These are phyloP conservation scores for Tenodera sinensis DNA, from an alignment of 2,888 invertebrate genomes.

Conservation along the genomic window DNA sequence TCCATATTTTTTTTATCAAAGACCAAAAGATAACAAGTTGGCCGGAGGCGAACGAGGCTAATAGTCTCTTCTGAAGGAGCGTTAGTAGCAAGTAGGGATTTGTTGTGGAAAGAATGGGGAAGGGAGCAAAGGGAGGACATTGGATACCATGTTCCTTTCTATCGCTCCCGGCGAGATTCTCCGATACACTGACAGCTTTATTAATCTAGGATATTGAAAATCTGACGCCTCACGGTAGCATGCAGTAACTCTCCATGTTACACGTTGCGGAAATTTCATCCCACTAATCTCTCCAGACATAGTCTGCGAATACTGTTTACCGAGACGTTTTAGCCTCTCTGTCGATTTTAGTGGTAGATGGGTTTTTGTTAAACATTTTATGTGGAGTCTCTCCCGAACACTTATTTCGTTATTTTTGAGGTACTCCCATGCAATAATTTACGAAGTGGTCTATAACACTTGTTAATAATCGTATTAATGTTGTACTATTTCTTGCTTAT, in stretches of 20 bases:
- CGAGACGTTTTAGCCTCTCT: background rate
- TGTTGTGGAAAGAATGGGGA: background rate
- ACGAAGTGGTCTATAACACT: no score
- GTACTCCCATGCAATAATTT: no score
- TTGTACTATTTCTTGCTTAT: no score
- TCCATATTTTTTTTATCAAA: background rate
- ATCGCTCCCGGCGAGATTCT: background rate
- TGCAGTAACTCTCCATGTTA: background rate
- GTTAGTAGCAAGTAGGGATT: background rate
- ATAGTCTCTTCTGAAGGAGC: background rate
- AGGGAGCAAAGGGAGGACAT: background rate
- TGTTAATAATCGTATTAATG: no score
- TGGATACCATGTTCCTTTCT: background rate
- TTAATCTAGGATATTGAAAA: constrained; percentile 11
- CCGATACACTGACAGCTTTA: constrained; percentile 14
- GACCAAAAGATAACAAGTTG: background rate
- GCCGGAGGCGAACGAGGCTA: background rate
- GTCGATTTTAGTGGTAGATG: no score
- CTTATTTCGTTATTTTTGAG: no score
- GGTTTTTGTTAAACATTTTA: no score
- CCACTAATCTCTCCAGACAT: background rate
- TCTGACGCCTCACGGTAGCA: background rate
- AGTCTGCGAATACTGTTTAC: background rate
- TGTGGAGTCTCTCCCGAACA: no score
- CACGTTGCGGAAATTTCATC: background rate